Evolutionary conservation across 2,113 vertebrate species (phyloP), one percentile per base, ranked within the genome.

Genomic region (Perca flavescens): DNA sequence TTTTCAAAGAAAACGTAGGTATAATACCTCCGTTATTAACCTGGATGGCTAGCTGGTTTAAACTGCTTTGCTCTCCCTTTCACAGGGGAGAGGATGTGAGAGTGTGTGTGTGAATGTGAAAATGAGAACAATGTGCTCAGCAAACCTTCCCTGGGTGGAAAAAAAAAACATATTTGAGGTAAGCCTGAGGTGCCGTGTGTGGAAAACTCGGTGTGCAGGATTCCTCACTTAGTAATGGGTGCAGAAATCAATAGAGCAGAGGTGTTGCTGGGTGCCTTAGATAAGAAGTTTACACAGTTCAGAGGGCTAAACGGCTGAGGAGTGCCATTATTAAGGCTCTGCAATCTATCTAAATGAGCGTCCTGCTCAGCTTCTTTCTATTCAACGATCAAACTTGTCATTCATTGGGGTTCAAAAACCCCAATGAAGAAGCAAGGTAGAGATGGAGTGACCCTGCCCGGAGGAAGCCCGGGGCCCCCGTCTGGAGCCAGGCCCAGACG

Each of bases 201-300:
- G 61, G 22, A 73, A 64, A 60, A 53, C 22, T 52, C 49, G 1
- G n/a, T 54, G 47, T 52, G 28, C 58, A 56, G 31, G 67, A 77
- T 60, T 60, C 85, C 25, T 73, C 52, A 22, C 67, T 72, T 47
- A 31, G 76, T 40, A 47, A 83, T 72, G 70, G 58, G 58, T 31
- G 70, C 46, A 72, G 71, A 56, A 69, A 88, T 89, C 81, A 78
- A 79, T 73, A 56, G 72, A 82, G 67, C 71, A 56, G 63, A 84
- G 66, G 71, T 66, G 80, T 73, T 61, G 10, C 83, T 85, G 80
- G 46, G 50, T 57, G 65, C 56, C 2, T 87, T 67, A 80, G 84
- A 91, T 83, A 83, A 86, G 80, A 85, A 47, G 5, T 80, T 54
- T 16, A 14, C 28, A 47, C 3, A n/a, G 34, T 40, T 47, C 62